Conservation (phyloP, 2,113 vertebrate species). For the Vanacampus margaritifer region DNA sequence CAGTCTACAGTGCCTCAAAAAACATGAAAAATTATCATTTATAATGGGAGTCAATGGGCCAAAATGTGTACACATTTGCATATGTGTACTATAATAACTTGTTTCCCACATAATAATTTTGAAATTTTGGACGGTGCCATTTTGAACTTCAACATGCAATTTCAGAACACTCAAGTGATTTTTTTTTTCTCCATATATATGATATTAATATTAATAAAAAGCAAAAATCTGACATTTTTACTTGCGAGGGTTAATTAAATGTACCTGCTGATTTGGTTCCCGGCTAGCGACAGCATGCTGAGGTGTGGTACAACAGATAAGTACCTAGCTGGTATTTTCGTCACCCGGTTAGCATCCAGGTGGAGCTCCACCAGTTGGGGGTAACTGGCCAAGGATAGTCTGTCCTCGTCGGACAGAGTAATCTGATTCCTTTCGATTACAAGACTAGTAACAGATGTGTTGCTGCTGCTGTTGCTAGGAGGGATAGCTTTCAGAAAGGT, state of each 20-base stretch:
- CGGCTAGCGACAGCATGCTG: slow-evolving; percentile 71
- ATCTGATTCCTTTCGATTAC: slow-evolving; percentile 24
- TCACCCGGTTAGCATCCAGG: slow-evolving; percentile 70
- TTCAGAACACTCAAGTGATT: no score
- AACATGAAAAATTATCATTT: no score
- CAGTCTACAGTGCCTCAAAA: no score
- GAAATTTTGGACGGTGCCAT: no score
- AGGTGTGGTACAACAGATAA: slow-evolving; percentile 72
- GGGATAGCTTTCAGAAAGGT: slow-evolving; percentile 65
- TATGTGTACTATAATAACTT: no score
- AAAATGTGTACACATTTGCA: no score
- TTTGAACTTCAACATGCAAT: no score
- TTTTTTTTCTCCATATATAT: background rate
- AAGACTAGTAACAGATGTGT: slow-evolving; percentile 17
- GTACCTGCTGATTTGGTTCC: slow-evolving; percentile 71
- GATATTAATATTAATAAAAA: no score
- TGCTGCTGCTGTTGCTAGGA: accelerated
- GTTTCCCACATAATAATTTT: no score
- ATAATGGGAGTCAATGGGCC: no score
- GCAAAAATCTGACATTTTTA: no score
- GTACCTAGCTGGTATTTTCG: slow-evolving; percentile 55
- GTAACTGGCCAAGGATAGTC: slow-evolving; percentile 61
- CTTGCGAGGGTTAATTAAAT: no score
- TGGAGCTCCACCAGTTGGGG: slow-evolving; percentile 69
- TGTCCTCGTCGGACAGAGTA: slow-evolving; percentile 47